phyloP scores from a whole-genome alignment of 2,113 vertebrate genomes.

The Apaloderma vittatum region DNA sequence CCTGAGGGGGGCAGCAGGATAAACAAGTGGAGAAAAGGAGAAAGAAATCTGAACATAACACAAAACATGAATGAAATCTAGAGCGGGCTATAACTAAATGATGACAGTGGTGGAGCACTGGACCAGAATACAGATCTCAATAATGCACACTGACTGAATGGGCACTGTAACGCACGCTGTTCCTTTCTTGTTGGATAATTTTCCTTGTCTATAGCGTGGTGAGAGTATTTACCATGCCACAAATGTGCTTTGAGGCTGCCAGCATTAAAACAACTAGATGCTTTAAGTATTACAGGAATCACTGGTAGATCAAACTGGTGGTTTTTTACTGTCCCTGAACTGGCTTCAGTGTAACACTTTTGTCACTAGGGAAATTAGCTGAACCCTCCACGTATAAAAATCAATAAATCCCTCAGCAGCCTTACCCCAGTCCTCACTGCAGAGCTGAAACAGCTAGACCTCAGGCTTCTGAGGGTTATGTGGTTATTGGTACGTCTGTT shows the following conservation, averaged over 20 bases:
- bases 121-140: not conserved
- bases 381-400: not conserved
- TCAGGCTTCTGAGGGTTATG: not conserved
- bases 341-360: not conserved
- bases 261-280: not conserved
- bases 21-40: not conserved
- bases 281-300: not conserved
- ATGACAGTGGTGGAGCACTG: not conserved
- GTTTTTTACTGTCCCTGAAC: not conserved
- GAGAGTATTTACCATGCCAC: not conserved
- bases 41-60: not conserved
- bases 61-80: not conserved
- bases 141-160: not conserved
- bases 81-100: not conserved
- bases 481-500: not conserved
- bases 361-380: not conserved
- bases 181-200: not conserved
- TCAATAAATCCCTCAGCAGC: not conserved
- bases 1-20: not conserved
- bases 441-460: not conserved
- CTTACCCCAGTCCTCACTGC: not conserved
- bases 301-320: not conserved
- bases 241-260: not conserved
- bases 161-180: rapidly evolving
- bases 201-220: not conserved